phyloP scores from a whole-genome alignment of 1,140 invertebrate species.

The Hycleus cichorii region DNA sequence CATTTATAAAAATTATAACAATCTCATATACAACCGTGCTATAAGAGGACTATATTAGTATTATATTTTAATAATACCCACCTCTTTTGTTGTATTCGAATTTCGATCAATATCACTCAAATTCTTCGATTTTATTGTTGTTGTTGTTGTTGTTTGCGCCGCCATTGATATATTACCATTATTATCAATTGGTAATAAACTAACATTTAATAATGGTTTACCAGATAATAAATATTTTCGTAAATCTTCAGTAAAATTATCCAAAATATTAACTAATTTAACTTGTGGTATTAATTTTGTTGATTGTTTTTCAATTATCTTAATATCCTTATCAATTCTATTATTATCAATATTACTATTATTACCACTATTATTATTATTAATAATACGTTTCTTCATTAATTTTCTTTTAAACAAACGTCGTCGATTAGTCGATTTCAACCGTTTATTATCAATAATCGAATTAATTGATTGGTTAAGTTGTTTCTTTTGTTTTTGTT shows the following conservation, averaged over 20 bases:
- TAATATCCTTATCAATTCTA: neutral
- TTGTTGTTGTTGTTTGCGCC: too few relatives aligned
- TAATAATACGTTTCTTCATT: neutral
- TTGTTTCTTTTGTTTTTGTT: too few relatives aligned
- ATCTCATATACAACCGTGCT: too few relatives aligned
- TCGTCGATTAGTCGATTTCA: neutral
- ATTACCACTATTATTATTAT: neutral
- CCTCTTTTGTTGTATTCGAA: too few relatives aligned
- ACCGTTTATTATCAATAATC: too few relatives aligned
- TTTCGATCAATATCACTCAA: too few relatives aligned
- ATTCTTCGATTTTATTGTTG: too few relatives aligned
- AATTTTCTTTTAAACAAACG: conserved; percentile 2
- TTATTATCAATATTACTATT: neutral
- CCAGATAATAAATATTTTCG: conserved; percentile 20
- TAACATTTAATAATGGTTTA: conserved; percentile 20
- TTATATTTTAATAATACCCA: too few relatives aligned
- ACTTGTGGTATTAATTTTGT: conserved; percentile 6
- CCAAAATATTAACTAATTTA: conserved; percentile 20
- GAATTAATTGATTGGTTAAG: too few relatives aligned
- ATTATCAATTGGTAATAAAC: conserved; percentile 9
- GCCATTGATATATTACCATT: neutral
- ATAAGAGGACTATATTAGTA: too few relatives aligned
- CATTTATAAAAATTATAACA: too few relatives aligned
- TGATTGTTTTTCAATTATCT: too few relatives aligned
- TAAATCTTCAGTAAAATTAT: conserved; percentile 17